Base-by-base conservation (phyloP, 2,797 vertebrate genomes). In the Lacerta viridis region DNA sequence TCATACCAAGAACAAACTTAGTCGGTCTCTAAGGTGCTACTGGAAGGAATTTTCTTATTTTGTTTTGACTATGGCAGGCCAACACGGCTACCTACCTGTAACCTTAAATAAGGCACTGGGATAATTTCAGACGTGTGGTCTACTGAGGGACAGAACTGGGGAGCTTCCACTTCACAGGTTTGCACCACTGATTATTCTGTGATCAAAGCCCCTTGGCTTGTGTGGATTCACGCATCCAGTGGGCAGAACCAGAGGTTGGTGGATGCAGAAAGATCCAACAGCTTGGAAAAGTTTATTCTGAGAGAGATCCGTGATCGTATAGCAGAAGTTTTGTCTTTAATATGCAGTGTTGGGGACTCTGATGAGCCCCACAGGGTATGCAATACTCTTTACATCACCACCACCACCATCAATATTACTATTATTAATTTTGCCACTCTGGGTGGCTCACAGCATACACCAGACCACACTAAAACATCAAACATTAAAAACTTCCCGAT, bases 151-250 rank as follows among this genome's bases (percentile, higher is more conserved):
- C 29, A 20, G 27, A 87, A 50, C 1, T 27, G n/a, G 64, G 13
- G 7, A 71, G 8, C 11, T 55, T 33, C 1, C 15, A 9, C 6
- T 36, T 11, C 55, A 59, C 74, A 69, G 61, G 68, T 76, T 68
- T 71, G 41, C 55, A 84, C 20, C 41, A 64, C 41, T 74, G 46
- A 27, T 10, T 88, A 75, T 87, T 74, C 25, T 87, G 66, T 46
- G 82, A 69, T 86, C 18, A 64, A 20, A 50, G 41, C 17, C 29
- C 8, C 10, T 79, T 46, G 39, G 36, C 18, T 18, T 59, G 50
- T 11, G 36, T 69, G 13, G 64, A 20, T 64, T 41, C 1, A 7
- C 36, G 71, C 36, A 41, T 69, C 18, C 10, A 39, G 10, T 27
- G 33, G 15, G 46, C 50, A 13, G 17, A 85, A 43, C 2, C 36